These are phyloP conservation scores for Sweltsa coloradensis DNA, from an alignment of 1,140 invertebrate species.

Conservation along the genomic window DNA sequence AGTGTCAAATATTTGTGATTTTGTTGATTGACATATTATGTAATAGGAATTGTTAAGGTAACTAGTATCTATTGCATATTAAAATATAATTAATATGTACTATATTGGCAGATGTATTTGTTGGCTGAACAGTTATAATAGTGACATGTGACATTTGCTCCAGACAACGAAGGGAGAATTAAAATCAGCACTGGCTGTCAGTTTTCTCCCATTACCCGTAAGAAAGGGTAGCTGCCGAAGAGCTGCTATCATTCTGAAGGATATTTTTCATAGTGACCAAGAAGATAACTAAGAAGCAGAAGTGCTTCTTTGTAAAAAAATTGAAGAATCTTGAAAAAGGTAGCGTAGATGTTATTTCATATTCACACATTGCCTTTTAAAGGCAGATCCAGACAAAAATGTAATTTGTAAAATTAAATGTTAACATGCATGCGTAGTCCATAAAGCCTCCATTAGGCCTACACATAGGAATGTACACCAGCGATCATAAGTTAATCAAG, in stretches of 20 bases:
- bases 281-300: constrained; percentile 18
- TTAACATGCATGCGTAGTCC: no score
- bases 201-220: constrained; percentile 8
- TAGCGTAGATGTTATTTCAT: no score
- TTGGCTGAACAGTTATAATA: not conserved
- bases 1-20: no score
- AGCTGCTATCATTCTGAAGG: constrained; percentile 24
- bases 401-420: no score
- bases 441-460: no score
- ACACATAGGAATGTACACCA: no score
- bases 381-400: no score
- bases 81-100: no score
- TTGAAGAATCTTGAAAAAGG: constrained; percentile 16
- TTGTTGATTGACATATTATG: not conserved
- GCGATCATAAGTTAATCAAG: no score
- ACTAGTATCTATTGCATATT: not conserved
- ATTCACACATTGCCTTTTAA: no score
- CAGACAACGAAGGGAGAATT: not conserved
- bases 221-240: constrained; percentile 8
- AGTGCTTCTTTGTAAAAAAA: constrained; percentile 14
- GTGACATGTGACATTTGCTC: not conserved
- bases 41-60: constrained; percentile 1
- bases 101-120: no score
- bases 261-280: constrained; percentile 26
- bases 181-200: constrained; percentile 12